Base-by-base conservation (phyloP, 1,140 invertebrate species). In the Drosophila busckii region DNA sequence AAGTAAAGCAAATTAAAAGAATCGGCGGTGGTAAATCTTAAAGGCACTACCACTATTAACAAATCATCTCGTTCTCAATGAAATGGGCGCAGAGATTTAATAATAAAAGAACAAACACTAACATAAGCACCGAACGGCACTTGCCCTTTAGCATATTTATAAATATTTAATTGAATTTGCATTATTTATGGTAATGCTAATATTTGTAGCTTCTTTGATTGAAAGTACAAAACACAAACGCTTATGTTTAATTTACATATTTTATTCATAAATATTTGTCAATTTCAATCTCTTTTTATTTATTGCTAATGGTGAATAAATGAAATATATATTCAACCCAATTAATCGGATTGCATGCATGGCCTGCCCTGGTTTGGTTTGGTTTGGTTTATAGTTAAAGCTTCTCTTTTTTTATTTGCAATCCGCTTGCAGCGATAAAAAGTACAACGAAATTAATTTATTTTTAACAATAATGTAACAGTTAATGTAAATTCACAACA, bases 41-140 rank as follows among this genome's bases (percentile, higher is more conserved):
- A 54, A 58, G 32, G 31, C 60, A 65, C 54, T 60, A 53, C 41
- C 62, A 69, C 54, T 67, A 80, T 66, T 64, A 80, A 82, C 75
- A 82, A 82, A 82, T 82, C 65, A 82, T 82, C n/a, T n/a, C 48
- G 44, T 82, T 82, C 75, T 82, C 75, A 82, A 80, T 80, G 75
- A 75, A 82, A 82, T 62, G 48, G 35, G 45, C 56, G 40, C 75
- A 25, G 48, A 60, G 59, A 68, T 68, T 60, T 75, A 73, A 56
- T 66, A 69, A 75, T 60, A 65, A 69, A 41, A 40, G 41, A 49
- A 54, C n/a, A 29, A 55, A 13, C 17, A 19, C 5, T 17, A 20
- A 28, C 16, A 12, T 12, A 31, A 49, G n/a, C 16, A 46, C 13
- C 9, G 13, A 19, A 12, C 22, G 4, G 4, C 9, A 15, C 25